A percentile compares a stretch with the other conserved stretches of the same genome.
These are phyloP conservation scores for Zaprionus kolodkinae DNA, from an alignment of 1,140 invertebrate species.

Conservation along the genomic window DNA sequence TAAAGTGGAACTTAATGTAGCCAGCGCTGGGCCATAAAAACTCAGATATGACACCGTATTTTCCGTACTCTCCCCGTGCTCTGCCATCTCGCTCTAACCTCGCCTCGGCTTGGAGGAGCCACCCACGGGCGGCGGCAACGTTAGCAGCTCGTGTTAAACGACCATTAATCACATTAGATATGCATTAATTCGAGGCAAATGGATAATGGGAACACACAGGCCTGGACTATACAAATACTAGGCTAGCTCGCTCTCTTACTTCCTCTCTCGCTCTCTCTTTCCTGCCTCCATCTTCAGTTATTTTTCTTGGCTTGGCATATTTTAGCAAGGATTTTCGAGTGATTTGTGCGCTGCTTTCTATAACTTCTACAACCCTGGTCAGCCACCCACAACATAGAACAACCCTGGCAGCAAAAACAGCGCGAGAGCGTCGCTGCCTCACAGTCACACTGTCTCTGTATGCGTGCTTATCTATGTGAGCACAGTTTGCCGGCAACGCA, in stretches of 20 bases:
- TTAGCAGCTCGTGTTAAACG: slow-evolving; percentile 74
- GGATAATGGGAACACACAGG: background rate
- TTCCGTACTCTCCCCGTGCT: background rate
- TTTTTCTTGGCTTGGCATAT: background rate
- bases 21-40: slow-evolving; percentile 45
- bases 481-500: slow-evolving; percentile 10
- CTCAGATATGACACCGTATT: slow-evolving; percentile 37
- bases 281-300: background rate
- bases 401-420: slow-evolving; percentile 20
- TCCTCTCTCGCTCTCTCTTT: background rate
- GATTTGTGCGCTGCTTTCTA: background rate
- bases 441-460: slow-evolving; percentile 27
- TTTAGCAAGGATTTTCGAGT: background rate
- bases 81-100: background rate
- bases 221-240: background rate
- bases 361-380: background rate
- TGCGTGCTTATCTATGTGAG: slow-evolving; percentile 80
- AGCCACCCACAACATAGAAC: slow-evolving; percentile 24
- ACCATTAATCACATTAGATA: slow-evolving; percentile 81
- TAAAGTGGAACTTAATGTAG: slow-evolving; percentile 80
- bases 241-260: background rate
- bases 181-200: slow-evolving; percentile 65
- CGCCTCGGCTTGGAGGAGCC: slow-evolving; percentile 16
- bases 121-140: slow-evolving; percentile 26
- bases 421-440: background rate